Conservation (phyloP, 2,888 invertebrate species). For the Eupithecia insigniata region DNA sequence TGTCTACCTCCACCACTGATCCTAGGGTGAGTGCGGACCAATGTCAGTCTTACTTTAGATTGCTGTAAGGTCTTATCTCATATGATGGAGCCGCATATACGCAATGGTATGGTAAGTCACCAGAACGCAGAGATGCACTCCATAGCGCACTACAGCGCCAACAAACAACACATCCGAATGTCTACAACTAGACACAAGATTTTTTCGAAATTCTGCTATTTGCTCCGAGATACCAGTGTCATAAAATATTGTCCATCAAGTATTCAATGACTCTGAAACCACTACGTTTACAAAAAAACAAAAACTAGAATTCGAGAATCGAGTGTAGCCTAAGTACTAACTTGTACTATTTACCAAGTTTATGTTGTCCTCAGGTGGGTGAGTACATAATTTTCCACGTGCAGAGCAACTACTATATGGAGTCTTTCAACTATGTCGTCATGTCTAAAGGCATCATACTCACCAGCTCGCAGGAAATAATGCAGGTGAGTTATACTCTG, state of each 20-base stretch:
- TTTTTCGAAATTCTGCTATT: too few species aligned
- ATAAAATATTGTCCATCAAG: too few species aligned
- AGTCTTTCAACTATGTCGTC: conserved; percentile 94
- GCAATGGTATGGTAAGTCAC: conserved; percentile 26
- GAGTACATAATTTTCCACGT: conserved; percentile 98
- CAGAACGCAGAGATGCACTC: conserved; percentile 74
- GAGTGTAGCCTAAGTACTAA: too few species aligned
- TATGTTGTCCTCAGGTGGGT: conserved; percentile 86
- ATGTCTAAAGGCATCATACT: conserved; percentile 97
- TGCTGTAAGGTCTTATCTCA: not conserved
- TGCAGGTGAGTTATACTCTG: conserved; percentile 82
- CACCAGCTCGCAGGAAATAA: conserved; percentile 92
- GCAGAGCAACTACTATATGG: conserved; percentile 94
- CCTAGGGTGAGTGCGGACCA: conserved; percentile 30
- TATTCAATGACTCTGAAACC: too few species aligned
- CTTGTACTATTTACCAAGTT: not conserved
- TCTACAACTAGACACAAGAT: too few species aligned
- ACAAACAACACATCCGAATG: conserved; percentile 72
- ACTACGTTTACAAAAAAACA: too few species aligned
- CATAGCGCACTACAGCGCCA: conserved; percentile 89
- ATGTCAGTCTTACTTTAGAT: not conserved
- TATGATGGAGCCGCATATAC: conserved; percentile 6
- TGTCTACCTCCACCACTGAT: conserved; percentile 38
- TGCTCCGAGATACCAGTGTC: too few species aligned
- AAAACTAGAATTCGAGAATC: too few species aligned